A percentile compares a stretch with the other conserved stretches of the same genome.
Conservation (phyloP, 23 tunicate species). For the Trididemnum clinides region DNA sequence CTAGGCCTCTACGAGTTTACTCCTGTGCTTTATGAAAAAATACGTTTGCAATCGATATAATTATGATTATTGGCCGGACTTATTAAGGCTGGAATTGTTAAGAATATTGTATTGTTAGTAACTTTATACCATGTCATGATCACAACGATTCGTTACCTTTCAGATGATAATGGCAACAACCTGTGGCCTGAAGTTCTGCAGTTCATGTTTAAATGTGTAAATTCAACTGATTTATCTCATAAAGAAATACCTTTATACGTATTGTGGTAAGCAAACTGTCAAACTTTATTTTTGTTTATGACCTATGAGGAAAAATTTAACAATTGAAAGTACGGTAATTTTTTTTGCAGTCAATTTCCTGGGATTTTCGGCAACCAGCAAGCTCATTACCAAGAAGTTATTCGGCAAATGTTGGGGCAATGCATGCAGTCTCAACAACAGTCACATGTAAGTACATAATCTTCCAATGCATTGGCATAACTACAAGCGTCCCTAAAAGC, state of each 20-base stretch:
- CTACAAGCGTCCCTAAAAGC: no score
- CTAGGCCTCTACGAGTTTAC: no score
- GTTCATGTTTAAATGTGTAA: constrained; percentile 89
- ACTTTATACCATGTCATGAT: neutral
- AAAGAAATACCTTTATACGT: constrained; percentile 87
- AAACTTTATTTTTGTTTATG: neutral
- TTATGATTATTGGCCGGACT: no score
- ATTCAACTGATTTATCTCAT: constrained; percentile 35
- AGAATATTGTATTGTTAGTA: no score
- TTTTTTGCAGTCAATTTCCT: constrained; percentile 81
- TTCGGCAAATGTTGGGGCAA: constrained; percentile 82
- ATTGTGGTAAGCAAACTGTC: constrained; percentile 48
- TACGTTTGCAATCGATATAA: no score
- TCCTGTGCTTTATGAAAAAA: no score
- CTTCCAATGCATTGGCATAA: no score
- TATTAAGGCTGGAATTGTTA: no score
- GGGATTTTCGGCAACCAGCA: constrained; percentile 97
- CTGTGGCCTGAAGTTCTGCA: constrained; percentile 84
- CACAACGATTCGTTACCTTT: neutral
- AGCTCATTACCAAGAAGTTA: constrained; percentile 82
- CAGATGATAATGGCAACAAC: constrained; percentile 79
- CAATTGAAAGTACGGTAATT: neutral
- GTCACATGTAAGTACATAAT: constrained; percentile 52
- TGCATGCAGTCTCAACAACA: constrained; percentile 72
- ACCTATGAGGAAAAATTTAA: neutral